Conservation (phyloP, 2,888 invertebrate species). For the Amaurobius ferox region DNA sequence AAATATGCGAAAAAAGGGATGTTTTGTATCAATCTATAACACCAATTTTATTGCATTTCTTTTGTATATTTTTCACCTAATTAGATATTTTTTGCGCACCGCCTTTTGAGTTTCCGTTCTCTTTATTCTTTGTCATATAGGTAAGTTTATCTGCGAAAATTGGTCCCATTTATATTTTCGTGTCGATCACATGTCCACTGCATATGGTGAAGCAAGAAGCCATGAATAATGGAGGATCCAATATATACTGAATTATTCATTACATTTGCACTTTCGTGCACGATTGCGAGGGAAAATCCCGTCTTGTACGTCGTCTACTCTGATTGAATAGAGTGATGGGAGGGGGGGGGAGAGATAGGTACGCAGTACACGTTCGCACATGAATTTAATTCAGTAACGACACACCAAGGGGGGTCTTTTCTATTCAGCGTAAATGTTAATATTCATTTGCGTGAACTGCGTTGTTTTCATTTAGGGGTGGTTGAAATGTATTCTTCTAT, state of each 20-base stretch:
- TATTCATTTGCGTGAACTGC: neutral
- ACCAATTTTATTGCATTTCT: too few species aligned
- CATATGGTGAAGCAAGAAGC: neutral
- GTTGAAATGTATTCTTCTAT: neutral
- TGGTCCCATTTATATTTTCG: neutral
- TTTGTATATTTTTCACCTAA: too few species aligned
- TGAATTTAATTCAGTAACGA: neutral
- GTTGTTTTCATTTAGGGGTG: neutral
- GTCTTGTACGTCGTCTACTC: constrained; percentile 3
- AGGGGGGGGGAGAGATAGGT: neutral
- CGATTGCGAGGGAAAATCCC: neutral
- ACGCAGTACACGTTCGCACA: neutral
- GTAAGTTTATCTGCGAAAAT: neutral
- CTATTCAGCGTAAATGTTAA: neutral
- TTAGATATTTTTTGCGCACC: too few species aligned
- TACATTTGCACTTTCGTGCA: constrained; percentile 16
- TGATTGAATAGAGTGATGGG: constrained; percentile 1
- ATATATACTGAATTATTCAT: constrained; percentile 9
- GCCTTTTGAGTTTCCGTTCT: too few species aligned
- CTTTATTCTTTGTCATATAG: neutral
- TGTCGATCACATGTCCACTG: neutral
- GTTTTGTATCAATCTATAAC: too few species aligned
- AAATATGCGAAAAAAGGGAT: too few species aligned
- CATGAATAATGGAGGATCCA: constrained; percentile 2
- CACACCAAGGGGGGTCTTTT: neutral